These are phyloP conservation scores for Penaeus japonicus DNA, from an alignment of 1,140 invertebrate species.

Conservation along the genomic window DNA sequence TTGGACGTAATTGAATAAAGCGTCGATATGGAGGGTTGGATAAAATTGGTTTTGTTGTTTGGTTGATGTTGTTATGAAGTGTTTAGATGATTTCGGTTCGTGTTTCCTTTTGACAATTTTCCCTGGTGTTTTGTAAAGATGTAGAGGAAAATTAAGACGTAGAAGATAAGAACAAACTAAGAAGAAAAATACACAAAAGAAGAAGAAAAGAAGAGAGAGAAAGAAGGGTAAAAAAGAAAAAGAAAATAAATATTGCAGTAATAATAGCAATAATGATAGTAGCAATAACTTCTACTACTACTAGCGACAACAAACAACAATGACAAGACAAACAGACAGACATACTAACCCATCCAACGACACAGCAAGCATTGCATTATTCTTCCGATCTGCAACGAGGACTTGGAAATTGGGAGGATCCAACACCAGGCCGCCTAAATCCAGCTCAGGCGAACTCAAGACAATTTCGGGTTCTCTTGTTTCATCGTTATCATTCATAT, in stretches of 20 bases:
- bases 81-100: neutral
- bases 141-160: neutral
- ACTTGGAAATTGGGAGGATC: slow-evolving; percentile 83
- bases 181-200: neutral
- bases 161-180: neutral
- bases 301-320: neutral
- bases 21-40: neutral
- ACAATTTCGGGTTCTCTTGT: slow-evolving; percentile 68
- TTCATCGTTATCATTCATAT: slow-evolving; percentile 75
- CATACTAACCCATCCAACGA: slow-evolving; percentile 78
- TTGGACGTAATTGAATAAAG: neutral
- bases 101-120: no score
- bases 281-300: no score
- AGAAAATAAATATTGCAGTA: no score
- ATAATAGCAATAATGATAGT: no score
- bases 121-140: no score
- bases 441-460: slow-evolving; percentile 68
- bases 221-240: no score
- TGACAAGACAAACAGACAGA: neutral
- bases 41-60: neutral
- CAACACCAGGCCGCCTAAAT: slow-evolving; percentile 77
- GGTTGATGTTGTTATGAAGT: no score
- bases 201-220: neutral
- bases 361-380: slow-evolving; percentile 81
- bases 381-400: slow-evolving; percentile 74